Evolutionary conservation across 2,797 vertebrate species (phyloP), one percentile per base, ranked within the genome.

Genomic region (Apogon talboti): DNA sequence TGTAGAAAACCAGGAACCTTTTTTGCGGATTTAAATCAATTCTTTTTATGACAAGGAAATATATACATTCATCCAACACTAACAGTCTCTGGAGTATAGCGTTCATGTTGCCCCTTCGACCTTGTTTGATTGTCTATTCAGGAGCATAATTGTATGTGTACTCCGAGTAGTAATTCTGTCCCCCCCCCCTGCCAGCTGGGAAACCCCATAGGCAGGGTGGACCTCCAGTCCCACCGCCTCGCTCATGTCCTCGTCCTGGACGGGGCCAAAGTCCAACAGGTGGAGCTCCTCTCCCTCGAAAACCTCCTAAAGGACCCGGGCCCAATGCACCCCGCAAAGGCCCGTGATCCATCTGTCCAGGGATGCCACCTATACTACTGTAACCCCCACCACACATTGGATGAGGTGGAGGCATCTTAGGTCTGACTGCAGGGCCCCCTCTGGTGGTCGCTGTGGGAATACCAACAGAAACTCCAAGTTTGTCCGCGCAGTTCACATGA

Each of bases 1-100:
- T 79, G 91, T 94, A 94, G 87, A 93, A 95, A 94, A 93, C 76
- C 88, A 91, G 69, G 78, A 78, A 84, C 76, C 47, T 73, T 84
- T 79, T 82, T 84, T 81, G 78, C 66, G 37, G 74, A 76, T 84
- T 90, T 78, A 71, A 83, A 88, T 91, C 83, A 84, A 78, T 79
- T 88, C 9, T 66, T 75, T 91, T 93, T 90, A 87, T 91, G 86
- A 91, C 89, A 91, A 90, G 87, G 84, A 90, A 91, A 89, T 94
- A 94, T 94, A 55, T 94, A 94, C 93, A 94, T 92, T 94, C 92
- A 89, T 82, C 83, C 87, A 90, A 84, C 77, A 87, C 74, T 70
- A 73, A 60, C 63, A 87, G 91, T 93, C 89, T 91, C 74, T 89
- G 75, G 70, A 76, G 76, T 81, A 79, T 71, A 76, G 57, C 54